phyloP scores from a whole-genome alignment of 2,797 vertebrate species.

The Micropoecilia bifurca region DNA sequence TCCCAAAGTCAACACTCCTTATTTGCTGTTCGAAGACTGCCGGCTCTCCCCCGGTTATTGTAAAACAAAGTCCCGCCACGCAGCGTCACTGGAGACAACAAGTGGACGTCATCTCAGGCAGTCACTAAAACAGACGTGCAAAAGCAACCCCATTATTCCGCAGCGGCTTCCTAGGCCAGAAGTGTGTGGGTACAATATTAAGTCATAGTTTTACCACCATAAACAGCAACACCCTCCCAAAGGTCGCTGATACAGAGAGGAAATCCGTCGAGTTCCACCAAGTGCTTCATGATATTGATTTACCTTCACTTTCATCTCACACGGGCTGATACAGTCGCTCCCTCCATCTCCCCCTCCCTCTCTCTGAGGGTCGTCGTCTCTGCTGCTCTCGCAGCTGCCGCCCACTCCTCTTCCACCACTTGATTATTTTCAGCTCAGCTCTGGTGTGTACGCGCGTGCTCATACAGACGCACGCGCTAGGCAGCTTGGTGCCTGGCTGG shows the following conservation, averaged over 20 bases:
- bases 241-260: slow-evolving; percentile 46
- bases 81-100: not conserved
- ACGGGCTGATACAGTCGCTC: slow-evolving; percentile 47
- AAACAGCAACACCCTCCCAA: slow-evolving; percentile 5
- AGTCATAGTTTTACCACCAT: slow-evolving; percentile 11
- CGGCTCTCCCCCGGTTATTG: not conserved
- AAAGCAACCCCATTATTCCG: not conserved
- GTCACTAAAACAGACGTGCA: not conserved
- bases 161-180: not conserved
- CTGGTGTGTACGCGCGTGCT: slow-evolving; percentile 19
- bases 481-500: slow-evolving; percentile 53
- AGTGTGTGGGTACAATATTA: slow-evolving; percentile 14
- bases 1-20: not conserved
- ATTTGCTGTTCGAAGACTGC: not conserved
- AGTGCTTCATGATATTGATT: slow-evolving; percentile 64
- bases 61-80: not conserved
- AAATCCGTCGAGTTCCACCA: slow-evolving; percentile 48
- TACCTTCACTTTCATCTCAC: slow-evolving; percentile 60
- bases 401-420: slow-evolving; percentile 69
- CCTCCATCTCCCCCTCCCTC: slow-evolving; percentile 39
- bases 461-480: slow-evolving; percentile 34
- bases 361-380: slow-evolving; percentile 62
- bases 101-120: not conserved
- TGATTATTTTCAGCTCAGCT: slow-evolving; percentile 70
- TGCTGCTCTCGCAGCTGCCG: slow-evolving; percentile 64